Conservation (phyloP, 2,888 invertebrate species). For the Ariolimax columbianus region DNA sequence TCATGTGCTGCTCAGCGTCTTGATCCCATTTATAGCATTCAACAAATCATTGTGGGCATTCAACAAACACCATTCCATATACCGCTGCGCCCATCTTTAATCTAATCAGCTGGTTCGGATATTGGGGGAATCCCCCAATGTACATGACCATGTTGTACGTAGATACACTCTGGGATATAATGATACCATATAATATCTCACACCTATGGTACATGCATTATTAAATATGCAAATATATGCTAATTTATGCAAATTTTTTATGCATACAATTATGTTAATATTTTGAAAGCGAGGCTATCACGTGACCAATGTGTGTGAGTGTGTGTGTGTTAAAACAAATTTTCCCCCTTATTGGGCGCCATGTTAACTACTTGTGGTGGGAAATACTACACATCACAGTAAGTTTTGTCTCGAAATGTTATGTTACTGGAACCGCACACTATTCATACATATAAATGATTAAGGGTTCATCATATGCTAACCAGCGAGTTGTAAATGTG, state of each 20-base stretch:
- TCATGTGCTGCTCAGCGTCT: too few relatives aligned
- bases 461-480: neutral
- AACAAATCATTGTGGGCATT: too few relatives aligned
- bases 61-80: too few relatives aligned
- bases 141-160: neutral
- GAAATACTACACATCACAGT: slow-evolving; percentile 27
- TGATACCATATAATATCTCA: neutral
- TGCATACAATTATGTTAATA: slow-evolving; percentile 72
- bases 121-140: slow-evolving; percentile 13
- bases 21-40: too few relatives aligned
- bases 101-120: neutral
- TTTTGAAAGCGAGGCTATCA: slow-evolving; percentile 66
- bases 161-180: neutral
- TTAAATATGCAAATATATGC: slow-evolving; percentile 59
- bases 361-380: slow-evolving; percentile 44
- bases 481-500: neutral
- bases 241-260: slow-evolving; percentile 68
- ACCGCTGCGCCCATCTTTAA: neutral
- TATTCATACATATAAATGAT: neutral
- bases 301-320: slow-evolving; percentile 65
- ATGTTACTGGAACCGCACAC: neutral
- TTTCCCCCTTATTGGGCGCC: slow-evolving; percentile 50
- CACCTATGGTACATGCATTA: too few relatives aligned
- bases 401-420: neutral
- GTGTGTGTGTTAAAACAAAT: neutral